A percentile compares a stretch with the other conserved stretches of the same genome.
Evolutionary conservation across 2,113 vertebrate species (phyloP).

Genomic region (Edolisoma coerulescens): DNA sequence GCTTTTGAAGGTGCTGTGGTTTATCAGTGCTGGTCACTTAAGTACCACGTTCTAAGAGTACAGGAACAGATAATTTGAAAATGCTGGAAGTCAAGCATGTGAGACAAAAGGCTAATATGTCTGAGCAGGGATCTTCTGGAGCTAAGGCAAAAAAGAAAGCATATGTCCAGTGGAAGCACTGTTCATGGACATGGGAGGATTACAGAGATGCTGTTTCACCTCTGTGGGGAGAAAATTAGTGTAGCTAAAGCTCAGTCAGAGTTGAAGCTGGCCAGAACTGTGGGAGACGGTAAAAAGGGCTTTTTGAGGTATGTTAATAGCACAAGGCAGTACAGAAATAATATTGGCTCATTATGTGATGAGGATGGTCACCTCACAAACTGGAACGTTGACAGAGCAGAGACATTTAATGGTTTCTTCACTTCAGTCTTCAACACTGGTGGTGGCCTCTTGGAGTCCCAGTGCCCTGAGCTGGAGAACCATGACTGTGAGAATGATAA

Average conservation of each 20-base stretch:
- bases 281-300: not conserved
- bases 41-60: not conserved
- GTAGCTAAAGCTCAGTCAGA: not conserved
- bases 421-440: not conserved
- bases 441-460: not conserved
- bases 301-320: not conserved
- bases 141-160: not conserved
- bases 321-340: not conserved
- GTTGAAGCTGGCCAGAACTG: not conserved
- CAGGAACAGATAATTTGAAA: not conserved
- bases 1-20: not conserved
- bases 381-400: not conserved
- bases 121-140: not conserved
- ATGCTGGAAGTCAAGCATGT: not conserved
- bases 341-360: not conserved
- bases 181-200: rapidly evolving
- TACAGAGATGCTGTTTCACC: not conserved
- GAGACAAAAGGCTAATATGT: not conserved
- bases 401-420: not conserved
- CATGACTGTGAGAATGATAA: not conserved
- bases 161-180: not conserved
- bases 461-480: not conserved
- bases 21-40: not conserved
- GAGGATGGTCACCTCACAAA: not conserved
- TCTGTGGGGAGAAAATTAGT: not conserved